Conservation (phyloP, 2,888 invertebrate species). For the Boloria selene region DNA sequence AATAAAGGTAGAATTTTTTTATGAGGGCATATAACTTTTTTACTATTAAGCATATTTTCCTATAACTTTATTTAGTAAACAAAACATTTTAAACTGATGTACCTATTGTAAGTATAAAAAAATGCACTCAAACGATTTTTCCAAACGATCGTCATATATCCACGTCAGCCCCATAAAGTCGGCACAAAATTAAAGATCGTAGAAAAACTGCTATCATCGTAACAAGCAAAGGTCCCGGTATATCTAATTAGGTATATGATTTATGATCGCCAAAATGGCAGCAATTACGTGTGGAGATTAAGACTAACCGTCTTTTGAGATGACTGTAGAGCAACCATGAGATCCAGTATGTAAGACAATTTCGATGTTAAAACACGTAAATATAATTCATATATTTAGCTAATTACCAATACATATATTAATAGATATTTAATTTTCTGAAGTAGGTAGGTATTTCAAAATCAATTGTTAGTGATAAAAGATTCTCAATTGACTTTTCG, state of each 20-base stretch:
- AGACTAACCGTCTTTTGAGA: constrained; percentile 49
- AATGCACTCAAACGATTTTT: constrained; percentile 15
- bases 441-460: no score
- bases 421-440: not conserved
- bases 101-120: constrained; percentile 14
- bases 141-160: constrained; percentile 24
- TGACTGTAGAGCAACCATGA: constrained; percentile 36
- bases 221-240: constrained; percentile 39
- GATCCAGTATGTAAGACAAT: not conserved
- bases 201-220: constrained; percentile 44
- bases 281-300: constrained; percentile 57
- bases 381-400: not conserved
- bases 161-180: constrained; percentile 24
- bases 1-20: no score
- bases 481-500: no score
- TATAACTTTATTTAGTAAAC: not conserved
- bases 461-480: no score
- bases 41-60: not conserved
- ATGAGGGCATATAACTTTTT: no score
- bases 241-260: constrained; percentile 63
- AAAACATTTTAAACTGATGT: not conserved
- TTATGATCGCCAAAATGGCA: constrained; percentile 59
- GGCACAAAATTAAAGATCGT: constrained; percentile 36
- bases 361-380: not conserved
- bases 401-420: not conserved